Evolutionary conservation across 1,140 invertebrate species (phyloP).

Genomic region (Euschistus heros): DNA sequence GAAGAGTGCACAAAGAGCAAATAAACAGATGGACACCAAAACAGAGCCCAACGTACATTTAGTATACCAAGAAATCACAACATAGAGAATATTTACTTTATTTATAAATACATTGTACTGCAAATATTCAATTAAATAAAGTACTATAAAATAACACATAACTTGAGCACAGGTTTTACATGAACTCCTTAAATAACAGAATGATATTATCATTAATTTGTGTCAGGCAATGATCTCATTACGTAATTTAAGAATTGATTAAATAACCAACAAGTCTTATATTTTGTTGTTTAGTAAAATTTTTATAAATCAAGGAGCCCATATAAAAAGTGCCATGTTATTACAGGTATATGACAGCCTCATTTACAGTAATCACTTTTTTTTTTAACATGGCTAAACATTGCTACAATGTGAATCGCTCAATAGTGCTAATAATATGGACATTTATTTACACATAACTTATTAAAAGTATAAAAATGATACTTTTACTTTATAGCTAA

Average conservation of each 20-base stretch:
- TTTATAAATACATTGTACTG: constrained; percentile 19
- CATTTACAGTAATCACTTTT: constrained; percentile 15
- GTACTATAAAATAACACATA: constrained; percentile 10
- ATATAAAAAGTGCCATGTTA: constrained; percentile 11
- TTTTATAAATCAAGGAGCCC: constrained; percentile 3
- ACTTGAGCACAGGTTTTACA: constrained; percentile 3
- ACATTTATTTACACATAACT: constrained; percentile 15
- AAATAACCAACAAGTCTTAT: too few relatives aligned
- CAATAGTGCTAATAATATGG: constrained; percentile 11
- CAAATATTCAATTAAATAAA: constrained; percentile 15
- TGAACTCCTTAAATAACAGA: constrained; percentile 12
- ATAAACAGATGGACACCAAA: constrained; percentile 43
- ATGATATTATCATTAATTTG: not conserved
- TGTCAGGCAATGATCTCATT: too few relatives aligned
- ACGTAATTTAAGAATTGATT: too few relatives aligned
- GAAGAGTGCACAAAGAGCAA: constrained; percentile 48
- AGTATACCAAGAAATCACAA: constrained; percentile 22
- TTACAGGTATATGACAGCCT: constrained; percentile 12
- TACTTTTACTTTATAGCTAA: constrained; percentile 5
- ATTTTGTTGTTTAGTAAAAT: too few relatives aligned
- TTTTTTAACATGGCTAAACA: constrained; percentile 23
- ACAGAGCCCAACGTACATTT: constrained; percentile 37
- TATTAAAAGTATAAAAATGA: constrained; percentile 19
- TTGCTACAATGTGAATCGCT: constrained; percentile 15
- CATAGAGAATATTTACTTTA: constrained; percentile 24